Evolutionary conservation across 2,888 invertebrate genomes (phyloP).

Genomic region (Ectemnius continuus): DNA sequence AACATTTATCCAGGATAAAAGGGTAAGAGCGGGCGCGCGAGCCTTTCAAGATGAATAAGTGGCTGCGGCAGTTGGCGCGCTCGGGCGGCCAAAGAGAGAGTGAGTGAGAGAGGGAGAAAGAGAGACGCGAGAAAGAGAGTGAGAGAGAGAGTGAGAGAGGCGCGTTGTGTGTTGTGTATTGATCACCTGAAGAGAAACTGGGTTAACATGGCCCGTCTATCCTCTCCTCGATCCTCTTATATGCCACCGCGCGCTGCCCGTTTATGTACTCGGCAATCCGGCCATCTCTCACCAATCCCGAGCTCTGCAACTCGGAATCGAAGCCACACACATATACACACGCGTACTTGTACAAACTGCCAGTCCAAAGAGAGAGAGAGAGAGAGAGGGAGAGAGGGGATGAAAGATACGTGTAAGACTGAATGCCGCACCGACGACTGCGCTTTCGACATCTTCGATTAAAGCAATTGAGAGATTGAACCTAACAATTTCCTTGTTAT

Average conservation of each 20-base stretch:
- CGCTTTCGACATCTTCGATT: slow-evolving; percentile 41
- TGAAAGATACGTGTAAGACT: slow-evolving; percentile 21
- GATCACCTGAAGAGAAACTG: slow-evolving; percentile 66
- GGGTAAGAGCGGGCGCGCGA: slow-evolving; percentile 48
- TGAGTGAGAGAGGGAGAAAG: no score
- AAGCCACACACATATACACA: slow-evolving; percentile 27
- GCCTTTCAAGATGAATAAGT: slow-evolving; percentile 63
- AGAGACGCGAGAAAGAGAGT: no score
- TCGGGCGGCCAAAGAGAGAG: no score
- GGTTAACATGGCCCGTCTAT: slow-evolving; percentile 65
- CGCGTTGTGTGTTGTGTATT: slow-evolving; percentile 57
- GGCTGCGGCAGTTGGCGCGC: slow-evolving; percentile 57
- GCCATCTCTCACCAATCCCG: slow-evolving; percentile 56
- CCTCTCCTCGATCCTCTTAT: slow-evolving; percentile 53
- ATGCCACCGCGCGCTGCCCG: slow-evolving; percentile 31
- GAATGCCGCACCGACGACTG: slow-evolving; percentile 28
- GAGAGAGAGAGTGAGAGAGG: slow-evolving; percentile 14
- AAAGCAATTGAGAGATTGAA: slow-evolving; percentile 31
- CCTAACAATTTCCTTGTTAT: slow-evolving; percentile 40
- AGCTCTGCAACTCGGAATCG: slow-evolving; percentile 37
- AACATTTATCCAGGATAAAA: slow-evolving; percentile 44
- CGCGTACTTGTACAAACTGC: slow-evolving; percentile 3
- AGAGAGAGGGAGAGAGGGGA: slow-evolving; percentile 37
- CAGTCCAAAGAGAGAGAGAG: slow-evolving; percentile 23
- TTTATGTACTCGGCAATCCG: slow-evolving; percentile 52